Evolutionary conservation across 2,113 vertebrate species (phyloP).

Genomic region (Centrocercus urophasianus): DNA sequence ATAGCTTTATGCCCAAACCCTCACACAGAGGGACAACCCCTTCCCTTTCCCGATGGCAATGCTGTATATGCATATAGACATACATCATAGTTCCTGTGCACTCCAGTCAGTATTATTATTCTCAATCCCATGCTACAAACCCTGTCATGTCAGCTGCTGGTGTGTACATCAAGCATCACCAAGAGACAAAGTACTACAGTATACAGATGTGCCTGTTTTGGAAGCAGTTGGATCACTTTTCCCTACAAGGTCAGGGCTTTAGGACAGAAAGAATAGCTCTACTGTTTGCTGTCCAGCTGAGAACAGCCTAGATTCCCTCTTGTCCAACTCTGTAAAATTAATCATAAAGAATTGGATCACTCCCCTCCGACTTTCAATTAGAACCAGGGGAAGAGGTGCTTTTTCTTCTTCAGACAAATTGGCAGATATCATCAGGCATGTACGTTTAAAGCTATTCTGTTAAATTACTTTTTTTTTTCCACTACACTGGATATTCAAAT

Average conservation of each 20-base stretch:
- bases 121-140: neutral
- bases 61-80: neutral
- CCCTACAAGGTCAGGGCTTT: conserved; percentile 48
- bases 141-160: neutral
- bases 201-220: conserved; percentile 65
- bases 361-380: neutral
- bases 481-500: neutral
- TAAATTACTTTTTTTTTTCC: neutral
- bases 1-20: neutral
- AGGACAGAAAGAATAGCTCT: conserved; percentile 47
- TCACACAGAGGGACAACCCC: neutral
- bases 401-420: neutral
- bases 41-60: neutral
- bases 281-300: conserved; percentile 66
- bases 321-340: neutral
- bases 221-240: conserved; percentile 59
- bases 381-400: neutral
- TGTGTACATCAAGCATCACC: neutral
- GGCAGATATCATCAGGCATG: neutral
- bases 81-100: neutral
- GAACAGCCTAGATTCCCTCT: conserved; percentile 26
- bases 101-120: neutral
- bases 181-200: conserved; percentile 44
- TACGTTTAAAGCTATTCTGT: neutral
- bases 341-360: neutral